phyloP scores from a whole-genome alignment of 2,888 invertebrate genomes.

The Drosophila dives region DNA sequence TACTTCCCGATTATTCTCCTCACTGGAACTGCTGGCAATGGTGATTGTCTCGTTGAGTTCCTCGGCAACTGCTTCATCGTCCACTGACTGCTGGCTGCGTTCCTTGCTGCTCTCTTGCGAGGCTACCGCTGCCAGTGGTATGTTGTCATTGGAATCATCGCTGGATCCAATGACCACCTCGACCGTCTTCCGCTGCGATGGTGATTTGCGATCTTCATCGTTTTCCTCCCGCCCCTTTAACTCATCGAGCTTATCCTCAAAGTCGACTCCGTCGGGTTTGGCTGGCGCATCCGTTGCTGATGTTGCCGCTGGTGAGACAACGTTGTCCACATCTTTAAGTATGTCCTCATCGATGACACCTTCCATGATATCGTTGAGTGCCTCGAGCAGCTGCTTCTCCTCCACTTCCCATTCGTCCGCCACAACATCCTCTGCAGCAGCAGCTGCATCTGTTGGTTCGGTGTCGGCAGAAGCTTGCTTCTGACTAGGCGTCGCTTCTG shows the following conservation, averaged over 20 bases:
- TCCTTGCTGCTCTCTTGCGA: conserved; percentile 77
- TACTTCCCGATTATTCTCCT: conserved; percentile 50
- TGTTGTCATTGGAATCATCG: conserved; percentile 83
- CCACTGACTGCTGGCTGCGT: conserved; percentile 39
- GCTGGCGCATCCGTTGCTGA: conserved; percentile 39
- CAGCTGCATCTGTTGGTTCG: conserved; percentile 1
- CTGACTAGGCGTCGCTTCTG: conserved; percentile 38
- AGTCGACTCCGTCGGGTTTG: conserved; percentile 63
- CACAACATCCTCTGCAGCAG: conserved; percentile 11
- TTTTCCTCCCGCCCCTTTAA: conserved; percentile 35
- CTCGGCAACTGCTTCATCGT: conserved; percentile 57
- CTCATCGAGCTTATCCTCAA: conserved; percentile 65
- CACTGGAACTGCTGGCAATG: conserved; percentile 55
- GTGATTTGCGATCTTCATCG: conserved; percentile 28
- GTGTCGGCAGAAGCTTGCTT: conserved; percentile 25
- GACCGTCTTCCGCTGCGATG: conserved; percentile 44
- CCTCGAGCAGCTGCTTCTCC: conserved; percentile 83
- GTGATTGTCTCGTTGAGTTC: conserved; percentile 66
- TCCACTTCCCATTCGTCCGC: conserved; percentile 78
- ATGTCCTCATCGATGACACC: conserved; percentile 82
- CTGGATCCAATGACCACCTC: conserved; percentile 74
- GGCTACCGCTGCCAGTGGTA: conserved; percentile 80
- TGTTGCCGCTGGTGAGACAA: conserved; percentile 49
- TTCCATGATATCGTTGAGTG: conserved; percentile 65
- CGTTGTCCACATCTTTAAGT: conserved; percentile 81